Evolutionary conservation across 2,797 vertebrate species (phyloP).

Genomic region (Darevskia mixta): DNA sequence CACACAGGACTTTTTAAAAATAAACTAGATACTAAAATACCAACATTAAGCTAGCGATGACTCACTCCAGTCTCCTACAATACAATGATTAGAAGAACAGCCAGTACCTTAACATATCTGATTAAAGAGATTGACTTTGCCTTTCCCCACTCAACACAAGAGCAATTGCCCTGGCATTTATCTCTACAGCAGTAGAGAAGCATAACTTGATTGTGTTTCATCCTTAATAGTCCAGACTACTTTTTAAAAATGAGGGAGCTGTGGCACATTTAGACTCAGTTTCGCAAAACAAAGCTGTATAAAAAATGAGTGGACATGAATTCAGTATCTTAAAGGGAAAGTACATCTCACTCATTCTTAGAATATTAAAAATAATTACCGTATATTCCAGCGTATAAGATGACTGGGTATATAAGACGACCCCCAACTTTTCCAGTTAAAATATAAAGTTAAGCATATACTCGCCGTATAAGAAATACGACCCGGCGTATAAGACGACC

Average conservation of each 20-base stretch:
- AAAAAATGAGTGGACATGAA: background rate
- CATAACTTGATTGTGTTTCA: background rate
- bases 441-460: too few species aligned
- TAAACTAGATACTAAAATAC: conserved; percentile 76
- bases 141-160: conserved; percentile 30
- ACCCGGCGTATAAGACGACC: too few species aligned
- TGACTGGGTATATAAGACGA: too few species aligned
- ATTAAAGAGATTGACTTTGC: conserved; percentile 65
- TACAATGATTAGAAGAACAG: conserved; percentile 59
- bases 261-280: background rate
- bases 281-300: background rate
- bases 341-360: too few species aligned
- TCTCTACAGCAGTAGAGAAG: background rate
- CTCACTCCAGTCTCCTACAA: conserved; percentile 71
- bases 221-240: background rate
- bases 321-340: too few species aligned
- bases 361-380: too few species aligned
- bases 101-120: conserved; percentile 61
- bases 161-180: too few species aligned
- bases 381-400: too few species aligned
- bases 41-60: conserved; percentile 71
- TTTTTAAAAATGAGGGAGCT: background rate
- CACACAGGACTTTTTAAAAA: conserved; percentile 77
- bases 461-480: too few species aligned
- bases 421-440: too few species aligned